Percentiles rank a stretch among this genome's conserved stretches.
phyloP scores from a whole-genome alignment of 2,797 vertebrate genomes.

The Scolopax rusticola region DNA sequence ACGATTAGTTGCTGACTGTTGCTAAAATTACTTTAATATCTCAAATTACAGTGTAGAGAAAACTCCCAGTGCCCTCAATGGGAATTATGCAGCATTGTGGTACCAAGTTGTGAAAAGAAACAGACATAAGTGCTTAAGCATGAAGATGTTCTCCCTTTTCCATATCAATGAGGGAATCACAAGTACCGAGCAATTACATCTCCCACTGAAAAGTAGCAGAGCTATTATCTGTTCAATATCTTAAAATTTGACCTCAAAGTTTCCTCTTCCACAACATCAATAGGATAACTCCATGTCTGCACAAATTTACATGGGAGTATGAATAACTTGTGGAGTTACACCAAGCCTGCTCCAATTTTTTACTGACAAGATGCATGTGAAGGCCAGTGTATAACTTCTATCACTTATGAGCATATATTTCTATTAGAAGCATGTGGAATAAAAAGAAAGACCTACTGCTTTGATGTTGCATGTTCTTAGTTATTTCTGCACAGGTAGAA shows the following conservation, averaged over 20 bases:
- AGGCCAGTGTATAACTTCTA: background rate
- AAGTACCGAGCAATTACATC: background rate
- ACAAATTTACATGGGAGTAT: background rate
- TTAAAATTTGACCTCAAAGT: background rate
- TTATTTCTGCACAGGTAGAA: background rate
- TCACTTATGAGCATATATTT: background rate
- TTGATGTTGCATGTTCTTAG: background rate
- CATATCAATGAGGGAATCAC: background rate
- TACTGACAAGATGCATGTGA: background rate
- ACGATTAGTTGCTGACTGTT: background rate
- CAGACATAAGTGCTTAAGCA: background rate
- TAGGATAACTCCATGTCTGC: fast-evolving
- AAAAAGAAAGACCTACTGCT: background rate
- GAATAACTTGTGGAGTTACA: background rate
- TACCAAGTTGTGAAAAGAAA: background rate
- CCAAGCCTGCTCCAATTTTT: background rate
- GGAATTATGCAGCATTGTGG: background rate
- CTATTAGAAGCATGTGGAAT: background rate
- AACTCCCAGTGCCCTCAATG: background rate
- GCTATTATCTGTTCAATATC: background rate
- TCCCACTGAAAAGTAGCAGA: background rate
- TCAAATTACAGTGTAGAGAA: background rate
- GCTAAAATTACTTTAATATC: background rate
- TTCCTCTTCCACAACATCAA: background rate
- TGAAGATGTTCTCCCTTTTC: background rate